These are phyloP conservation scores for Aptenodytes forsteri DNA, from an alignment of 2,113 vertebrate species.

Conservation along the genomic window DNA sequence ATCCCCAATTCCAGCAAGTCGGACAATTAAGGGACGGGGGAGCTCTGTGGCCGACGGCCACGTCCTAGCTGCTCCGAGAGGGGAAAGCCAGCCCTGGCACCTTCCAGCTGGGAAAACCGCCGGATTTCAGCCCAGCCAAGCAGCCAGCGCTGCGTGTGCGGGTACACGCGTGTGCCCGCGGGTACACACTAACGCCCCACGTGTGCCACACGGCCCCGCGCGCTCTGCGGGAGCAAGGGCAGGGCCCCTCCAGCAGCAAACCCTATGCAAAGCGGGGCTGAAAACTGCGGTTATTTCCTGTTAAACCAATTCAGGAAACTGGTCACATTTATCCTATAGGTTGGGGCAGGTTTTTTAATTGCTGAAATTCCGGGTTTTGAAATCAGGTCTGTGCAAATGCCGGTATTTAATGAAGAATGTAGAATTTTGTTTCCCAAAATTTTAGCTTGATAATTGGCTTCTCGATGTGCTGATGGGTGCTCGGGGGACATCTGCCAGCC, in stretches of 20 bases:
- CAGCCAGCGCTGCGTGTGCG: accelerated
- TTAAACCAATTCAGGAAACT: not conserved
- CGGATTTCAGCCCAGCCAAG: not conserved
- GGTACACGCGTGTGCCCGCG: not conserved
- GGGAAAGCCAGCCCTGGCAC: not conserved
- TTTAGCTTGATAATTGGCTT: accelerated
- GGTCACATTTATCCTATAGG: accelerated
- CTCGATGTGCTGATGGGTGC: accelerated
- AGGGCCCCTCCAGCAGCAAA: not conserved
- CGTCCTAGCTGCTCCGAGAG: accelerated
- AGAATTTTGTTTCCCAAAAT: not conserved
- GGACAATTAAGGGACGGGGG: accelerated
- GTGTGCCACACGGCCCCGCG: not conserved
- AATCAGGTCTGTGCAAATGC: accelerated
- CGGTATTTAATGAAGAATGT: accelerated
- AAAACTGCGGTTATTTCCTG: not conserved
- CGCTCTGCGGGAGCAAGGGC: accelerated
- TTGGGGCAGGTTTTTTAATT: not conserved
- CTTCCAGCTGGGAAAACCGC: not conserved
- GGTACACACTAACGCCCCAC: not conserved
- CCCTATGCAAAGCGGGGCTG: accelerated
- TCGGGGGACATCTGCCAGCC: not conserved
- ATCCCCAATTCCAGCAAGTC: not conserved
- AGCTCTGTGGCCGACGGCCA: accelerated
- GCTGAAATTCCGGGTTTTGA: not conserved